Percentiles rank a stretch among this genome's conserved stretches.
Conservation (phyloP, 2,888 invertebrate species). For the Agrotis clavis region DNA sequence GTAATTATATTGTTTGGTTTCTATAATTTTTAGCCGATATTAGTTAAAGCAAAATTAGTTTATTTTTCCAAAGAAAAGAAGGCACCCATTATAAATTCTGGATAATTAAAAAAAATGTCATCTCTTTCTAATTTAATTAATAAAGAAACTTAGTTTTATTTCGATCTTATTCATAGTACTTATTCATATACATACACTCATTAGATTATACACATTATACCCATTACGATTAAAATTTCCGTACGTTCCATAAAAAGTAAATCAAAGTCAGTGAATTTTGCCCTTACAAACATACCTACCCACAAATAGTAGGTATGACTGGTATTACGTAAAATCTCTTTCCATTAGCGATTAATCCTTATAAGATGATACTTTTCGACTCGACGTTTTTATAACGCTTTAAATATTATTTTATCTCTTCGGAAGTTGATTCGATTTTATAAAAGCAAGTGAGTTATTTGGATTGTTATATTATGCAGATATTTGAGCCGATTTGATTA, state of each 20-base stretch:
- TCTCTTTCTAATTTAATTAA: too few species aligned
- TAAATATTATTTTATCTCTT: conserved; percentile 62
- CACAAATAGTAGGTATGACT: conserved; percentile 61
- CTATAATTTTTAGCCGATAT: conserved; percentile 44
- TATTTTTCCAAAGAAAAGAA: too few species aligned
- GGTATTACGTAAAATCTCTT: conserved; percentile 65
- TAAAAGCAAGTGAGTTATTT: neutral
- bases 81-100: too few species aligned
- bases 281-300: conserved; percentile 16
- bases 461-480: neutral
- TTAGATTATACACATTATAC: too few species aligned
- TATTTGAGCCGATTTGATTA: conserved; percentile 2
- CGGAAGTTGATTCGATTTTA: too few species aligned
- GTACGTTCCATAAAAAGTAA: too few species aligned
- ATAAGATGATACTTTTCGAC: conserved; percentile 67
- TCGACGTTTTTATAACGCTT: conserved; percentile 65
- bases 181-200: too few species aligned
- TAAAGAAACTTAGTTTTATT: too few species aligned
- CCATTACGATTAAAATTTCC: too few species aligned
- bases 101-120: too few species aligned
- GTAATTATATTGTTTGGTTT: conserved; percentile 32
- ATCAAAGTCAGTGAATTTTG: neutral
- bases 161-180: too few species aligned
- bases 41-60: too few species aligned
- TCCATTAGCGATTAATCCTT: conserved; percentile 76